Evolutionary conservation across 1,140 invertebrate species (phyloP).

Genomic region (Eumeta japonica): DNA sequence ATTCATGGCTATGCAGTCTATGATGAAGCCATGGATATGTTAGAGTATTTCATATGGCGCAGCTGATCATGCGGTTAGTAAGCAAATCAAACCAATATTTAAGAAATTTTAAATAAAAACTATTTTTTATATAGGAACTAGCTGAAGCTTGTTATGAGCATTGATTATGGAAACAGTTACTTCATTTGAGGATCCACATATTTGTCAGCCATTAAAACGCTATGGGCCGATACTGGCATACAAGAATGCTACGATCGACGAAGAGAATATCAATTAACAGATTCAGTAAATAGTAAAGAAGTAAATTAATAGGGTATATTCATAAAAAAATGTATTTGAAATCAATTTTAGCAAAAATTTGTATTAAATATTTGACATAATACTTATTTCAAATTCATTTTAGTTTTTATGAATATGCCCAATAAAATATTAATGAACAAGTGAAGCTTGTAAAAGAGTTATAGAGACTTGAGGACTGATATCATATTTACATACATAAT

Average conservation of each 20-base stretch:
- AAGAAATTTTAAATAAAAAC: too few relatives aligned
- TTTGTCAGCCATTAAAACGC: slow-evolving; percentile 89
- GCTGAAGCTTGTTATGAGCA: slow-evolving; percentile 83
- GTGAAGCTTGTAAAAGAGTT: too few relatives aligned
- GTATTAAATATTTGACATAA: too few relatives aligned
- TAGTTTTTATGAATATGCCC: too few relatives aligned
- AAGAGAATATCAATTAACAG: slow-evolving; percentile 96
- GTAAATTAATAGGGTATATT: too few relatives aligned
- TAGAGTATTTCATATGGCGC: slow-evolving; percentile 90
- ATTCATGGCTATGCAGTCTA: slow-evolving; percentile 98
- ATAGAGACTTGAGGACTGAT: too few relatives aligned
- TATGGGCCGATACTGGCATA: slow-evolving; percentile 92
- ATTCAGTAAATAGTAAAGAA: slow-evolving; percentile 98
- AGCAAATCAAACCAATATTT: too few relatives aligned
- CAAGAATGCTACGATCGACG: slow-evolving; percentile 96
- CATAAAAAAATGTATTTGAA: too few relatives aligned
- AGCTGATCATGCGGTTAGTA: slow-evolving; percentile 75
- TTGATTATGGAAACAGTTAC: slow-evolving; percentile 97
- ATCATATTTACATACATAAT: too few relatives aligned
- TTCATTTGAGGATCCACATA: slow-evolving; percentile 91
- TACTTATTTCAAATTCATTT: too few relatives aligned
- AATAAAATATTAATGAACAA: too few relatives aligned
- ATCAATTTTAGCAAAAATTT: too few relatives aligned
- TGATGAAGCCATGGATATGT: slow-evolving; percentile 97
- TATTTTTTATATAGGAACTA: slow-evolving; percentile 88